Percentiles rank a stretch among this genome's conserved stretches.
Evolutionary conservation across 2,888 invertebrate genomes (phyloP).

Genomic region (Sinotaia quadrata): DNA sequence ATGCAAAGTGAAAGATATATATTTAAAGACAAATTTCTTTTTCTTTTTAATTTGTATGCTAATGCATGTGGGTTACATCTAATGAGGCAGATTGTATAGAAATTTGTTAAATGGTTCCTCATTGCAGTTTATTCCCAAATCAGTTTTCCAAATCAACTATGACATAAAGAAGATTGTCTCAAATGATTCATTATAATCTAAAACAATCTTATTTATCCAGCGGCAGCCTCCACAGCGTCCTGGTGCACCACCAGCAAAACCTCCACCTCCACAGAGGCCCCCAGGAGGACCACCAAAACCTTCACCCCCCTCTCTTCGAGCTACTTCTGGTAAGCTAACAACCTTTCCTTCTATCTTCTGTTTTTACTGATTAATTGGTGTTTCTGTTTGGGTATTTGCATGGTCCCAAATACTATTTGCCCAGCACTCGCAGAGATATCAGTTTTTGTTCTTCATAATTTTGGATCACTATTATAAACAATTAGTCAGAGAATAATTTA

Average conservation of each 20-base stretch:
- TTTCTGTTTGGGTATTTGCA: not conserved
- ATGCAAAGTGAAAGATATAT: too few relatives aligned
- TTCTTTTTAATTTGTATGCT: too few relatives aligned
- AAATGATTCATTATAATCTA: too few relatives aligned
- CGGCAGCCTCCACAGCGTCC: constrained; percentile 62
- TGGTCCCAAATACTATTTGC: not conserved
- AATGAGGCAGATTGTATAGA: too few relatives aligned
- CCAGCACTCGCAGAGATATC: not conserved
- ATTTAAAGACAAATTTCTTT: too few relatives aligned
- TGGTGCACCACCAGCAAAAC: constrained; percentile 64
- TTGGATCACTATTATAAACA: not conserved
- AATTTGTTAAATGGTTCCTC: too few relatives aligned
- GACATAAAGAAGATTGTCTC: not conserved
- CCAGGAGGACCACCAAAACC: constrained; percentile 52
- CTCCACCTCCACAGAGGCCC: constrained; percentile 65
- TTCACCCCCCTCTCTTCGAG: constrained; percentile 23
- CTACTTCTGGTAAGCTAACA: constrained; percentile 29
- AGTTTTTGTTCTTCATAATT: not conserved
- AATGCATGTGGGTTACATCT: too few relatives aligned
- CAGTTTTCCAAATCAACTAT: too few relatives aligned
- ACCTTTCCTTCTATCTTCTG: not conserved
- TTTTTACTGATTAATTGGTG: not conserved
- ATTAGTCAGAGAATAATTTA: too few relatives aligned
- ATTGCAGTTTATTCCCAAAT: too few relatives aligned
- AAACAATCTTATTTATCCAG: constrained; percentile 28